Conservation (phyloP, 2,888 invertebrate genomes). For the Arctia plantaginis region DNA sequence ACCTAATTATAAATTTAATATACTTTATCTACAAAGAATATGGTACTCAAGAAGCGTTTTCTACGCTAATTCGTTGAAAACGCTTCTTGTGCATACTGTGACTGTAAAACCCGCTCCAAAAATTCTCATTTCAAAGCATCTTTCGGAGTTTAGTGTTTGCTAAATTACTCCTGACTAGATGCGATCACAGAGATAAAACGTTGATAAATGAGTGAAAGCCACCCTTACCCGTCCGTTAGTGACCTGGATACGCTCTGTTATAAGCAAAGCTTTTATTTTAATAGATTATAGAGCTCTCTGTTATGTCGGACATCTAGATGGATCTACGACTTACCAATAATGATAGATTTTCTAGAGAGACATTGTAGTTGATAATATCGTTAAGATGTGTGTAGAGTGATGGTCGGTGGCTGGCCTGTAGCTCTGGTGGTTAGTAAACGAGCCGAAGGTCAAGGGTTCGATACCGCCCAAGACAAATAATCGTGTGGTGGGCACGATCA, state of each 20-base stretch:
- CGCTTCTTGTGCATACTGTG: neutral
- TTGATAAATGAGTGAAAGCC: slow-evolving; percentile 46
- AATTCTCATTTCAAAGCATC: neutral
- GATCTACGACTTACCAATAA: neutral
- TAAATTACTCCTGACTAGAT: neutral
- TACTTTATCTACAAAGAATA: too few relatives aligned
- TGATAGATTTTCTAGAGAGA: slow-evolving; percentile 8
- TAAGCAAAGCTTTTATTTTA: slow-evolving; percentile 48
- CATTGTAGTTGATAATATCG: neutral
- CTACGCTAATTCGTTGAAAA: neutral
- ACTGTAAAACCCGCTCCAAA: neutral
- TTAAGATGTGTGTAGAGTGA: too few relatives aligned
- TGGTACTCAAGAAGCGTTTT: too few relatives aligned
- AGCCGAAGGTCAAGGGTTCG: too few relatives aligned
- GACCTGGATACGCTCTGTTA: slow-evolving; percentile 47
- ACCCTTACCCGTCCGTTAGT: slow-evolving; percentile 53
- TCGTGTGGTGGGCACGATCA: too few relatives aligned
- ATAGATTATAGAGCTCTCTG: slow-evolving; percentile 41
- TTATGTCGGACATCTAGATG: slow-evolving; percentile 26
- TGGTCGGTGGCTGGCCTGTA: too few relatives aligned
- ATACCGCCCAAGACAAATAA: too few relatives aligned
- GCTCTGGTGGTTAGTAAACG: too few relatives aligned
- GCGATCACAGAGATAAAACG: neutral
- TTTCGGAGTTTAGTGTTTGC: neutral
- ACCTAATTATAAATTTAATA: too few relatives aligned